These are phyloP conservation scores for Cetoscarus ocellatus DNA, from an alignment of 2,797 vertebrate species.

Conservation along the genomic window DNA sequence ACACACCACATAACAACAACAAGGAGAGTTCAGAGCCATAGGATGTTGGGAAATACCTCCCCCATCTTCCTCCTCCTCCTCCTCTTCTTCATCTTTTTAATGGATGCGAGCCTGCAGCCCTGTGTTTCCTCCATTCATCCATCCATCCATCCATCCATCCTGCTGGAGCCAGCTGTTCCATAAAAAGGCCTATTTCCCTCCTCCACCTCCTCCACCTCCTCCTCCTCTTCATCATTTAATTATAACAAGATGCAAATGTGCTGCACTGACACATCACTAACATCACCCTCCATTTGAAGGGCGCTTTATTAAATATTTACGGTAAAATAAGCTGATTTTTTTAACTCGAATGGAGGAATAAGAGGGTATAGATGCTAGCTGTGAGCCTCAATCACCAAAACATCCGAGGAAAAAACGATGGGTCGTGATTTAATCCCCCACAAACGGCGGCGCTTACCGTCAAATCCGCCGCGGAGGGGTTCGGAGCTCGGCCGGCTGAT, in stretches of 20 bases:
- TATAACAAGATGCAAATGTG: slow-evolving; percentile 6
- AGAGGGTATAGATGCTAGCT: neutral
- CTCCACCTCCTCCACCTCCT: neutral
- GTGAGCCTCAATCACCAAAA: neutral
- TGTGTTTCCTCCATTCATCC: slow-evolving; percentile 39
- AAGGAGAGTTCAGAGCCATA: slow-evolving; percentile 22
- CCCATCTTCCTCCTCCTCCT: slow-evolving; percentile 8
- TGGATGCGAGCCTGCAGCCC: slow-evolving; percentile 64
- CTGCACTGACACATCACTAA: slow-evolving; percentile 11
- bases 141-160: slow-evolving; percentile 63
- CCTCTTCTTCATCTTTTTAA: slow-evolving; percentile 56
- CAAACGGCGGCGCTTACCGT: slow-evolving; percentile 59
- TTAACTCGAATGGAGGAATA: neutral
- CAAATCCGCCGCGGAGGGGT: slow-evolving; percentile 47
- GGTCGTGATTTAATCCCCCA: slow-evolving; percentile 1
- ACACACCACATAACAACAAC: slow-evolving; percentile 44
- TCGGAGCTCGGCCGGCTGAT: slow-evolving; percentile 49
- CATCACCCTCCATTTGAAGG: neutral
- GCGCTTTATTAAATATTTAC: neutral
- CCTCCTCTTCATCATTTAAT: slow-evolving; percentile 29
- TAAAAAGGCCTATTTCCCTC: slow-evolving; percentile 11
- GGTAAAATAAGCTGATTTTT: neutral
- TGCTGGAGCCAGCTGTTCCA: slow-evolving; percentile 44
- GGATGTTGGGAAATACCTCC: slow-evolving; percentile 21
- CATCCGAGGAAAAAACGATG: neutral